These are phyloP conservation scores for Scrobipalpa costella DNA, from an alignment of 2,888 invertebrate species.

Conservation along the genomic window DNA sequence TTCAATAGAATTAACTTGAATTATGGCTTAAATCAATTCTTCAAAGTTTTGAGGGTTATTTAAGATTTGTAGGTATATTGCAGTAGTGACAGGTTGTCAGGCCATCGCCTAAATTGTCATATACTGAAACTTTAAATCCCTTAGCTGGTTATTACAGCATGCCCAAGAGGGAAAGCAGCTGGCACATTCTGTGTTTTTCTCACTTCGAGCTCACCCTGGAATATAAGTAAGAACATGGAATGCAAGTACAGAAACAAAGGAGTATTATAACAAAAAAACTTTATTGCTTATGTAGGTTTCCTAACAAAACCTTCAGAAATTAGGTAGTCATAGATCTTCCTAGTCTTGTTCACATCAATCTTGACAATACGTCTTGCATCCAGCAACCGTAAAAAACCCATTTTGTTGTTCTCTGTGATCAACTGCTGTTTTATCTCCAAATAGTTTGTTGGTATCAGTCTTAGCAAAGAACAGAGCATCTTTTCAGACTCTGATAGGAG, in stretches of 20 bases:
- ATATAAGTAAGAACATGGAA: too few relatives aligned
- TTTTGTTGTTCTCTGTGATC: constrained; percentile 87
- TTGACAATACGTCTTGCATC: constrained; percentile 92
- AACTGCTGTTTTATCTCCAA: constrained; percentile 88
- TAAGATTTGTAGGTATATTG: too few relatives aligned
- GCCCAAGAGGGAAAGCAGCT: too few relatives aligned
- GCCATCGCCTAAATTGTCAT: too few relatives aligned
- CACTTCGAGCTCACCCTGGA: too few relatives aligned
- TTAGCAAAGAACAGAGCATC: constrained; percentile 87
- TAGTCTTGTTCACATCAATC: constrained; percentile 96
- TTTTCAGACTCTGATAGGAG: constrained; percentile 86
- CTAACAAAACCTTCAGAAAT: constrained; percentile 86
- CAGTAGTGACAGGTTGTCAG: too few relatives aligned
- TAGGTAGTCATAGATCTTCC: constrained; percentile 91
- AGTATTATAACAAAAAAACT: constrained; percentile 31
- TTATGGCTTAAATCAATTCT: too few relatives aligned
- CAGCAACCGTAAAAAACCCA: constrained; percentile 87
- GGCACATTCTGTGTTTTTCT: too few relatives aligned
- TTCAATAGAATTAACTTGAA: too few relatives aligned
- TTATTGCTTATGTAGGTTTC: constrained; percentile 69
- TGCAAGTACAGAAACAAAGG: constrained; percentile 26
- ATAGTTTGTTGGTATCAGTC: constrained; percentile 89
- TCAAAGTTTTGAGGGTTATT: too few relatives aligned
- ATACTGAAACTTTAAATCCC: too few relatives aligned
- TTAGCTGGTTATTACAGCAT: too few relatives aligned